Evolutionary conservation across 2,797 vertebrate species (phyloP).

Genomic region (Hypotaenidia okinawae): DNA sequence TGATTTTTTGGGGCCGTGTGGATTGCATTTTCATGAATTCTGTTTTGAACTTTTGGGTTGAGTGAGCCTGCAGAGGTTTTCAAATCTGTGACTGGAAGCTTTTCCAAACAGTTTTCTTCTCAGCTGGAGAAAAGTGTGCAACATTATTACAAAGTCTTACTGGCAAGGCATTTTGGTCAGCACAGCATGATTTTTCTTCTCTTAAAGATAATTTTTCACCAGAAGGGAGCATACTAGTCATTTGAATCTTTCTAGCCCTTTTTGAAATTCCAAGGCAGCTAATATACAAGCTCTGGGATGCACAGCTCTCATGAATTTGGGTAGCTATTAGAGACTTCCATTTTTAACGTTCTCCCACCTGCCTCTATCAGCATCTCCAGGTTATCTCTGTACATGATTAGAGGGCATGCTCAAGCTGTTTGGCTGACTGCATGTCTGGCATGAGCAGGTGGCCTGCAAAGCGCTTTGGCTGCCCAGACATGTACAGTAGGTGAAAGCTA

Average conservation of each 20-base stretch:
- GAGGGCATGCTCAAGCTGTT: neutral
- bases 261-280: neutral
- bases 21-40: neutral
- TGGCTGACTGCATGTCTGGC: neutral
- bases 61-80: slow-evolving; percentile 29
- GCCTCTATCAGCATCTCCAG: neutral
- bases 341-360: neutral
- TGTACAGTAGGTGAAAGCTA: neutral
- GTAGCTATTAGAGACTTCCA: neutral
- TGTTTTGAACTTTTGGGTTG: neutral
- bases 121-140: neutral
- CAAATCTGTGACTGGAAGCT: neutral
- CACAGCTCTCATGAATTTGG: neutral
- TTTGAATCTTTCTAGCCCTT: neutral
- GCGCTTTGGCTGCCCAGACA: neutral
- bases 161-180: neutral
- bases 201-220: neutral
- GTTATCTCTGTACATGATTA: neutral
- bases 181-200: neutral
- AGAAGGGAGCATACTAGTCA: neutral
- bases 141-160: neutral
- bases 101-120: slow-evolving; percentile 27
- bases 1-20: neutral
- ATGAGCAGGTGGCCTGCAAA: neutral
- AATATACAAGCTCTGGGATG: neutral